Conservation (phyloP, 2,888 invertebrate species). For the Nasonovia ribisnigri region DNA sequence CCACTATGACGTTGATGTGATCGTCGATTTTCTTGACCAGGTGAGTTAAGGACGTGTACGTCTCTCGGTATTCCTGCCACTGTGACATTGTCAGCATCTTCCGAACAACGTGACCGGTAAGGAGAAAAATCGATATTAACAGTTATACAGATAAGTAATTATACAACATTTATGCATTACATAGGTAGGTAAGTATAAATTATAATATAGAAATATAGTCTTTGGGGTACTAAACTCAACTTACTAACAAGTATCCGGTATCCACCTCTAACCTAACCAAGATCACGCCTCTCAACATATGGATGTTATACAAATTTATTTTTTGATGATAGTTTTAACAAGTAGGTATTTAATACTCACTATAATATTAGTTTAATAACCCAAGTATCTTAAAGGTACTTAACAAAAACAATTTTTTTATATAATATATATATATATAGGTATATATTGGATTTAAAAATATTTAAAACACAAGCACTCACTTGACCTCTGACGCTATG, state of each 20-base stretch:
- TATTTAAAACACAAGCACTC: slow-evolving; percentile 49
- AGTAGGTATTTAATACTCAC: neutral
- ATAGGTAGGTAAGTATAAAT: neutral
- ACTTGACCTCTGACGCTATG: slow-evolving; percentile 73
- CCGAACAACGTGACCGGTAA: neutral
- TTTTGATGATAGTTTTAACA: neutral
- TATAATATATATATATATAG: neutral
- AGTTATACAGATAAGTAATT: no score
- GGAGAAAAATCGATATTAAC: neutral
- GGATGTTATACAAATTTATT: no score
- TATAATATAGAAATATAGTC: no score
- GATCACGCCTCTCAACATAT: no score
- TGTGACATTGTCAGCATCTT: slow-evolving; percentile 67
- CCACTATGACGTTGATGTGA: slow-evolving; percentile 67
- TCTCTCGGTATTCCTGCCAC: slow-evolving; percentile 68
- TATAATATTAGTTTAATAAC: neutral
- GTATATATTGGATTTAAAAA: neutral
- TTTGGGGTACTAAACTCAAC: neutral
- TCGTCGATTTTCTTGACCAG: slow-evolving; percentile 68
- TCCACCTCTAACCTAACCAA: neutral
- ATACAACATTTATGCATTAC: neutral
- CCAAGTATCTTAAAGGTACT: neutral
- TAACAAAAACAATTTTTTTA: neutral
- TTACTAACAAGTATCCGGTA: neutral
- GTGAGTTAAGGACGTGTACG: slow-evolving; percentile 68